Evolutionary conservation across 2,113 vertebrate genomes (phyloP).

Genomic region (Pungitius pungitius): DNA sequence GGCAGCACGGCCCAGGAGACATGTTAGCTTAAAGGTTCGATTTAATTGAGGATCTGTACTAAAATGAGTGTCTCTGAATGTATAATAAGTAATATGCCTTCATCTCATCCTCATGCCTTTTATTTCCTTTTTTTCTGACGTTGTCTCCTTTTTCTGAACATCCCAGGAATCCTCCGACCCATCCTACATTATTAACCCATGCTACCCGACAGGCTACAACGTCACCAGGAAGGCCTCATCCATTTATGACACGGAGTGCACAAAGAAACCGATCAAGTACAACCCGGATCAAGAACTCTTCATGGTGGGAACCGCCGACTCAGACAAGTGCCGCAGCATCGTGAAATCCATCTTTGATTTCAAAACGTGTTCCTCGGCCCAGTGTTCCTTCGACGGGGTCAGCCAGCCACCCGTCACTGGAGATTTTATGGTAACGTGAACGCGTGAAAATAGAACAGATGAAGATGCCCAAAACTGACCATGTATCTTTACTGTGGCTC

Average conservation of each 20-base stretch:
- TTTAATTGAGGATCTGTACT: neutral
- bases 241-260: slow-evolving; percentile 87
- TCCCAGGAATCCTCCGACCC: slow-evolving; percentile 60
- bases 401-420: slow-evolving; percentile 87
- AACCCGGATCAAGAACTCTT: slow-evolving; percentile 60
- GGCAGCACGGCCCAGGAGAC: neutral
- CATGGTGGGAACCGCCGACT: slow-evolving; percentile 82
- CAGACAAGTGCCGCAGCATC: slow-evolving; percentile 76
- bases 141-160: neutral
- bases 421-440: slow-evolving; percentile 86
- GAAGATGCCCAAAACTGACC: neutral
- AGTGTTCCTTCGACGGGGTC: slow-evolving; percentile 85
- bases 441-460: neutral
- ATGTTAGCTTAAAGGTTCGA: neutral
- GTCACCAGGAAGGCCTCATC: slow-evolving; percentile 62
- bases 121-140: neutral
- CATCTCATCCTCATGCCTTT: neutral
- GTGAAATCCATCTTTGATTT: slow-evolving; percentile 87
- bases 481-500: slow-evolving; percentile 15
- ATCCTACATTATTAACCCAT: slow-evolving; percentile 82
- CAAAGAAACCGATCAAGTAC: slow-evolving; percentile 73
- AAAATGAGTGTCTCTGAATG: neutral
- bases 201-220: slow-evolving; percentile 82
- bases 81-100: neutral
- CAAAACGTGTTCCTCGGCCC: slow-evolving; percentile 72